Evolutionary conservation across 2,113 vertebrate species (phyloP).

Genomic region (Nettapus auritus): DNA sequence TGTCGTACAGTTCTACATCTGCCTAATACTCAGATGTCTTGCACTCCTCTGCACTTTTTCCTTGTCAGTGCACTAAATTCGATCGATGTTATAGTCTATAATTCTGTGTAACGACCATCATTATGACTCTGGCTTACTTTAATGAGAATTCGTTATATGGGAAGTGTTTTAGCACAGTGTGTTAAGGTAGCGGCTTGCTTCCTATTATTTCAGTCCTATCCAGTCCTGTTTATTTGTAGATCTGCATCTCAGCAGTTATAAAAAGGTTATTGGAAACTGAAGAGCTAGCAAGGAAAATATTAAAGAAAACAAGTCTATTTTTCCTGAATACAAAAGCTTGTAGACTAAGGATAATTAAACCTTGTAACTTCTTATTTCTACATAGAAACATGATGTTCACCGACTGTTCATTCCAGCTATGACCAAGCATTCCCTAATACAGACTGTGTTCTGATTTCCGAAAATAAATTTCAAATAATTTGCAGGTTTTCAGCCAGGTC

Average conservation of each 20-base stretch:
- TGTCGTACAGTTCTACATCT: slow-evolving; percentile 76
- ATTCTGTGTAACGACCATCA: slow-evolving; percentile 76
- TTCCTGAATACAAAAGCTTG: background rate
- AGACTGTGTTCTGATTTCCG: background rate
- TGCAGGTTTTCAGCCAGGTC: background rate
- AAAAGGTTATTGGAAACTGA: background rate
- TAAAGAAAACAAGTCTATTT: background rate
- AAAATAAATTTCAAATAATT: background rate
- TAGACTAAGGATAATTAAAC: background rate
- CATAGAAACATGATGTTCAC: background rate
- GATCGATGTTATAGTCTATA: slow-evolving; percentile 73
- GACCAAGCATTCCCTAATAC: background rate
- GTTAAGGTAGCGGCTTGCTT: slow-evolving; percentile 10
- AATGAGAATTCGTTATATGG: slow-evolving; percentile 69
- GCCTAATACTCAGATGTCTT: slow-evolving; percentile 80
- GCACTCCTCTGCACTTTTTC: slow-evolving; percentile 67
- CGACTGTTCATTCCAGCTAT: background rate
- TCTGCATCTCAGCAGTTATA: background rate
- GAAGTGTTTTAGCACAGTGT: slow-evolving; percentile 9
- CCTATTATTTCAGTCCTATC: background rate
- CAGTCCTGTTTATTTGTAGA: background rate
- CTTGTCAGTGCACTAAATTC: slow-evolving; percentile 73
- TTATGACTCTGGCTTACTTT: slow-evolving; percentile 72
- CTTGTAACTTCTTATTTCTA: background rate
- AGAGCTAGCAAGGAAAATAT: background rate